phyloP scores from a whole-genome alignment of 2,113 vertebrate genomes.

The Arizona elegans region DNA sequence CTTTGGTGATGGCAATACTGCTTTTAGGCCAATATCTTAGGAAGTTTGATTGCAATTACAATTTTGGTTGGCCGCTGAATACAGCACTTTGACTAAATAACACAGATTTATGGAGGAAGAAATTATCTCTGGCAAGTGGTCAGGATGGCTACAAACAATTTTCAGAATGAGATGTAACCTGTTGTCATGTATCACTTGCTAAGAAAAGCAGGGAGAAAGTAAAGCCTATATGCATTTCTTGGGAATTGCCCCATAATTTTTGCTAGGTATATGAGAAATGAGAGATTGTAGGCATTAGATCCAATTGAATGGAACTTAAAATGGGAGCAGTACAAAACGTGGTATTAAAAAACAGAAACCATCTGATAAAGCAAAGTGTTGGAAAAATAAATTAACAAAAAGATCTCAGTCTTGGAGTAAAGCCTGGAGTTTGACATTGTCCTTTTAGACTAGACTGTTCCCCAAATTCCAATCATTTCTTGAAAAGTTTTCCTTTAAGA shows the following conservation, averaged over 20 bases:
- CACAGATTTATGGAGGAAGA: neutral
- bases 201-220: neutral
- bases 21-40: neutral
- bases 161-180: neutral
- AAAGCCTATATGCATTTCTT: neutral
- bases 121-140: neutral
- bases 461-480: conserved; percentile 65
- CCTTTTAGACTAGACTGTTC: conserved; percentile 65
- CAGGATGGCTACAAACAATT: neutral
- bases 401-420: conserved; percentile 46
- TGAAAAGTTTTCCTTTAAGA: conserved; percentile 57
- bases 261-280: neutral
- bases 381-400: conserved; percentile 49
- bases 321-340: neutral
- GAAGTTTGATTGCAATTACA: neutral
- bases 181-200: neutral
- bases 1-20: neutral
- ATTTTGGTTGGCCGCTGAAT: neutral
- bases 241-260: neutral
- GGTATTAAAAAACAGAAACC: conserved; percentile 1
- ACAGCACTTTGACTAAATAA: neutral
- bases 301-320: neutral
- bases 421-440: conserved; percentile 56
- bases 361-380: conserved; percentile 46
- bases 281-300: neutral